phyloP scores from a whole-genome alignment of 2,888 invertebrate genomes.

The Nymphalis polychloros region DNA sequence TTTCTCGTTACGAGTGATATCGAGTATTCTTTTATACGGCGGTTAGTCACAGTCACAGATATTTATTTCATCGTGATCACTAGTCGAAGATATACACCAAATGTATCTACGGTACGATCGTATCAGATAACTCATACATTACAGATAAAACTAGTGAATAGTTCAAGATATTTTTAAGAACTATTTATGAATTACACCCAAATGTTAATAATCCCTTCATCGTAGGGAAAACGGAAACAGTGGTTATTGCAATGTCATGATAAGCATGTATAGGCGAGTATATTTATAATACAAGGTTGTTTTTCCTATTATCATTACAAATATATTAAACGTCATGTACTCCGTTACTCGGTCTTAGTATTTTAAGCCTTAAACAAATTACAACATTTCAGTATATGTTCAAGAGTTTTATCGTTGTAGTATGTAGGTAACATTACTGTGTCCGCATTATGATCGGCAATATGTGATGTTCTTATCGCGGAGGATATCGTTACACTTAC shows the following conservation, averaged over 20 bases:
- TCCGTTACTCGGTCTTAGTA: not conserved
- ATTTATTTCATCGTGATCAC: conserved; percentile 29
- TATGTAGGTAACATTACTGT: conserved; percentile 34
- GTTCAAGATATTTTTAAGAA: conserved; percentile 9
- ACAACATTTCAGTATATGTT: not conserved
- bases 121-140: conserved; percentile 43
- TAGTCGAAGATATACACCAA: conserved; percentile 28
- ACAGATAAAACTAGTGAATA: conserved; percentile 17
- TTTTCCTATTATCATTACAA: conserved; percentile 15
- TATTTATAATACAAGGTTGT: conserved; percentile 29
- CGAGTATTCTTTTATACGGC: conserved; percentile 15
- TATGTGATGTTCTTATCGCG: conserved; percentile 37
- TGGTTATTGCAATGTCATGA: conserved; percentile 42
- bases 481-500: conserved; percentile 30
- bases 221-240: conserved; percentile 52
- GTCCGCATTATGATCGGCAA: conserved; percentile 34
- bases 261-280: conserved; percentile 36
- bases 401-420: conserved; percentile 37
- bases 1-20: conserved; percentile 12
- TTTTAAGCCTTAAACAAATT: not conserved
- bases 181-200: conserved; percentile 27
- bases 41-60: conserved; percentile 30
- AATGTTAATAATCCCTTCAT: conserved; percentile 47
- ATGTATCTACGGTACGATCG: conserved; percentile 22
- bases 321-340: not conserved